Percentiles rank a stretch among this genome's conserved stretches.
Evolutionary conservation across 1,140 invertebrate genomes (phyloP).

Genomic region (Diplogasteroides magnus): DNA sequence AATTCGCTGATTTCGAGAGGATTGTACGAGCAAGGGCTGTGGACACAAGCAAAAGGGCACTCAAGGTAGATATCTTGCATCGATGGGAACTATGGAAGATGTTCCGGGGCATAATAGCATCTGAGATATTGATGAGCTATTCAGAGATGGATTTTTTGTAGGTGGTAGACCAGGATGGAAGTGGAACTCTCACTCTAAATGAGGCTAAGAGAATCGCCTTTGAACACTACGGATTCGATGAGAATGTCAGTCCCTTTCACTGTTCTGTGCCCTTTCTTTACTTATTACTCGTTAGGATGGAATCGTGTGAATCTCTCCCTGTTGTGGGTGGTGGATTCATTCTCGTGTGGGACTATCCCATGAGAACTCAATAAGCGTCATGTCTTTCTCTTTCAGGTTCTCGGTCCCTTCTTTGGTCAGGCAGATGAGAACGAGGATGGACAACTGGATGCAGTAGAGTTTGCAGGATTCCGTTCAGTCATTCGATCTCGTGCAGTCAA

Average conservation of each 20-base stretch:
- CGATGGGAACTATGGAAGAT: no score
- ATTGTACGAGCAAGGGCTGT: constrained; percentile 50
- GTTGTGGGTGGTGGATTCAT: no score
- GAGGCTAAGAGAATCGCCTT: constrained; percentile 54
- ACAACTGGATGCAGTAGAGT: constrained; percentile 50
- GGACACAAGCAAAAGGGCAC: constrained; percentile 52
- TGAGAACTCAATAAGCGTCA: not conserved
- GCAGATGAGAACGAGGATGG: constrained; percentile 54
- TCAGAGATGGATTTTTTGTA: constrained; percentile 19
- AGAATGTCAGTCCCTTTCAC: constrained; percentile 11
- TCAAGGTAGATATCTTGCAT: constrained; percentile 49
- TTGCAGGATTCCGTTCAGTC: constrained; percentile 53
- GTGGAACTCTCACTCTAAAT: constrained; percentile 48
- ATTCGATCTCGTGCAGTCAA: constrained; percentile 50
- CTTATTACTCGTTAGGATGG: no score
- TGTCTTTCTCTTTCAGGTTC: constrained; percentile 21
- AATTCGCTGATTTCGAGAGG: constrained; percentile 53
- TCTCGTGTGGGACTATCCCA: no score
- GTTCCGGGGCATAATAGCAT: no score
- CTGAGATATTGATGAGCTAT: constrained; percentile 14
- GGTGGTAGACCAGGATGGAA: constrained; percentile 48
- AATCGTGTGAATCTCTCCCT: no score
- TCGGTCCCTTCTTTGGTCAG: constrained; percentile 53
- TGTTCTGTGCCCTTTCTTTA: constrained; percentile 50
- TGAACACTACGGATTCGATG: constrained; percentile 55